Evolutionary conservation across 2,888 invertebrate species (phyloP).

Genomic region (Campaea margaritaria): DNA sequence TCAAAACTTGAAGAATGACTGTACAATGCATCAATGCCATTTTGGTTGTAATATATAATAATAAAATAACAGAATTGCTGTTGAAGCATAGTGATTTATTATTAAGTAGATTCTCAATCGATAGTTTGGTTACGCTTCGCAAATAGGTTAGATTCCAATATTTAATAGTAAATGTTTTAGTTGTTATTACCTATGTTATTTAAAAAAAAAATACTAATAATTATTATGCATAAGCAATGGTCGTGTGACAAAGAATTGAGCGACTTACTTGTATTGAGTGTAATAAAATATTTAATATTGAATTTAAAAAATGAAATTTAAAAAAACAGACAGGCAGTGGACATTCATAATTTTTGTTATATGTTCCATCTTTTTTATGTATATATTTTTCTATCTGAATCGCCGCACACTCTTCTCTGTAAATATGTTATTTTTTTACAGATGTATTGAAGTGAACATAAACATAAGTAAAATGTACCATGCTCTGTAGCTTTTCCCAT

Average conservation of each 20-base stretch:
- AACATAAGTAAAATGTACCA: conserved; percentile 36
- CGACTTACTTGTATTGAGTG: conserved; percentile 62
- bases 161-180: conserved; percentile 66
- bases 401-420: conserved; percentile 69
- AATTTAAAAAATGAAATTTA: conserved; percentile 56
- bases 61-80: conserved; percentile 53
- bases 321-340: conserved; percentile 64
- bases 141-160: conserved; percentile 69
- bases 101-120: conserved; percentile 72
- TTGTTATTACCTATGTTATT: conserved; percentile 58
- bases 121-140: conserved; percentile 76
- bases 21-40: conserved; percentile 46
- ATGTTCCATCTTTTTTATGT: conserved; percentile 47
- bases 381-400: conserved; percentile 29
- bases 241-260: conserved; percentile 52
- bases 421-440: conserved; percentile 68
- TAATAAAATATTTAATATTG: conserved; percentile 65
- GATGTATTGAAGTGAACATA: conserved; percentile 62
- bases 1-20: conserved; percentile 2
- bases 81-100: conserved; percentile 73
- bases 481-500: conserved; percentile 38
- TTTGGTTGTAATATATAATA: conserved; percentile 63
- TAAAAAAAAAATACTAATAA: conserved; percentile 49
- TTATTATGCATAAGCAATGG: conserved; percentile 46
- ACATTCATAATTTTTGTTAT: conserved; percentile 53